Conservation (phyloP, 1,140 invertebrate species). For the Diorhabda carinulata region DNA sequence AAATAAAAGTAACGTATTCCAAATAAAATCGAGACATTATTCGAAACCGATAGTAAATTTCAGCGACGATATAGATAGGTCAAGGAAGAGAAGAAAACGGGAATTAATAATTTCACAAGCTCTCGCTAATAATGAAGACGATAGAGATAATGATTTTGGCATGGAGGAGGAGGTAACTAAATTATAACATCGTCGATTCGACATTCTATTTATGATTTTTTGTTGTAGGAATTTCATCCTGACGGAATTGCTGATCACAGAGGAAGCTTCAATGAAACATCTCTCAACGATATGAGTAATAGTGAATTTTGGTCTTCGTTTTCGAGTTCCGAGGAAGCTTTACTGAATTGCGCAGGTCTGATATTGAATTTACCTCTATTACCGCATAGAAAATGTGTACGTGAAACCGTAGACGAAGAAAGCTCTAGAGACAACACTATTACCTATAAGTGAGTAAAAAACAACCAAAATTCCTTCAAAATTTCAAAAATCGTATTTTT, state of each 20-base stretch:
- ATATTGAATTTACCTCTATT: conserved; percentile 67
- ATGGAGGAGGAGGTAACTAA: conserved; percentile 54
- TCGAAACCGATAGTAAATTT: conserved; percentile 38
- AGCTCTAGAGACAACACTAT: conserved; percentile 59
- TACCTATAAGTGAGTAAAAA: conserved; percentile 56
- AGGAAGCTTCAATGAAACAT: conserved; percentile 58
- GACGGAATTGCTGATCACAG: conserved; percentile 64
- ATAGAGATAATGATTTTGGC: conserved; percentile 57
- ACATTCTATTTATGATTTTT: neutral
- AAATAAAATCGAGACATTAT: conserved; percentile 39
- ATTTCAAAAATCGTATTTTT: no score
- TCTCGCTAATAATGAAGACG: conserved; percentile 53
- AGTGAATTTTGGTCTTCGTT: conserved; percentile 78
- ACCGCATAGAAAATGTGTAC: conserved; percentile 56
- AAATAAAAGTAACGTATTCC: conserved; percentile 17
- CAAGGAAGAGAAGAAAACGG: conserved; percentile 36
- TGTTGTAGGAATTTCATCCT: conserved; percentile 51
- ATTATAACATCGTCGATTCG: neutral
- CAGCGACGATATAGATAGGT: conserved; percentile 38
- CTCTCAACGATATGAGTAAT: conserved; percentile 61
- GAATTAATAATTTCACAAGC: conserved; percentile 47
- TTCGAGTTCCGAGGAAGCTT: conserved; percentile 69
- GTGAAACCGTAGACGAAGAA: conserved; percentile 44
- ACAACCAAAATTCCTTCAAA: neutral
- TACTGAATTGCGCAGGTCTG: conserved; percentile 68